A percentile compares a stretch with the other conserved stretches of the same genome.
Conservation (phyloP, 2,113 vertebrate genomes). For the Neomonachus schauinslandi region DNA sequence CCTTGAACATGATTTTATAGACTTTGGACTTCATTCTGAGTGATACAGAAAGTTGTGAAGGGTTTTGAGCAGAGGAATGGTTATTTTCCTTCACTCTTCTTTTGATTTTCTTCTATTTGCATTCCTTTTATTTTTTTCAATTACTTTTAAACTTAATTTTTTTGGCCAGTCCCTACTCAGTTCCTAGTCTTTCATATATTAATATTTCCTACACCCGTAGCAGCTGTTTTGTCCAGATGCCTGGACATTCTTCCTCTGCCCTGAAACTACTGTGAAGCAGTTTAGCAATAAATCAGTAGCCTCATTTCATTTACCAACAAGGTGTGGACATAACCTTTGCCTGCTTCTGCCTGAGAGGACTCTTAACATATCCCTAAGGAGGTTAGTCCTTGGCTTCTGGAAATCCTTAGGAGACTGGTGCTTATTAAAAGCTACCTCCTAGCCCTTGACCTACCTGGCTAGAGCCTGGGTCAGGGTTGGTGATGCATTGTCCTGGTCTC, state of each 20-base stretch:
- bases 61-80: background rate
- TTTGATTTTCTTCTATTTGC: background rate
- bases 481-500: background rate
- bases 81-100: background rate
- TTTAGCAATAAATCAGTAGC: background rate
- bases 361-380: background rate
- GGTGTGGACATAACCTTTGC: background rate
- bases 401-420: background rate
- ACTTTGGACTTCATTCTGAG: background rate
- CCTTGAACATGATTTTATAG: background rate
- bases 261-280: background rate
- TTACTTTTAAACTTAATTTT: background rate
- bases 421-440: background rate
- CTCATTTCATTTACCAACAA: background rate
- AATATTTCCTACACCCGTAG: background rate
- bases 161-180: background rate
- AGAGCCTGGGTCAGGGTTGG: rapidly evolving
- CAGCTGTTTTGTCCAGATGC: background rate
- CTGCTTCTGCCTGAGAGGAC: background rate
- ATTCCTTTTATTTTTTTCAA: background rate
- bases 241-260: background rate
- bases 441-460: background rate
- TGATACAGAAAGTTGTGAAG: background rate
- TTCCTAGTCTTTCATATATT: background rate
- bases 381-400: background rate